Conservation (phyloP, 2,888 invertebrate species). For the Arge pagana region DNA sequence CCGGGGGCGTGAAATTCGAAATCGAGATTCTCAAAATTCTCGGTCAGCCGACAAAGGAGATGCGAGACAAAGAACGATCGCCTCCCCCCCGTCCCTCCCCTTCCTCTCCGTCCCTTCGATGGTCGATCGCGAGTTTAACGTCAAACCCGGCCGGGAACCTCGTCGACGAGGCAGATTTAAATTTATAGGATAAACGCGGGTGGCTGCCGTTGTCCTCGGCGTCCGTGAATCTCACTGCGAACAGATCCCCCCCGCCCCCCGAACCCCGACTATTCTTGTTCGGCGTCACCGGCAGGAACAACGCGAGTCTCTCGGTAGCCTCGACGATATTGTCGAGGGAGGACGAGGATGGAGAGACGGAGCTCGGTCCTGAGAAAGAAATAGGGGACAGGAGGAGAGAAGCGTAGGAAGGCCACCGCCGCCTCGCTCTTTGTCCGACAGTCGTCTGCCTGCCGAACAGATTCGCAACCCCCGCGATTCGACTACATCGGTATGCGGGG, state of each 20-base stretch:
- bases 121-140: no score
- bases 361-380: background rate
- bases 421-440: constrained; percentile 5
- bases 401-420: background rate
- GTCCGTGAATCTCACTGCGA: constrained; percentile 1
- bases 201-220: background rate
- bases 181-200: constrained; percentile 11
- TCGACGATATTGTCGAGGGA: no score
- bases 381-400: background rate
- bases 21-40: no score
- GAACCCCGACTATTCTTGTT: constrained; percentile 1
- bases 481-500: no score
- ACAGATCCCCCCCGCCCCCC: background rate
- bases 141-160: background rate
- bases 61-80: no score
- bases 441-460: no score
- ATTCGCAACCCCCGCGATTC: no score
- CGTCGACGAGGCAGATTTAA: constrained; percentile 16
- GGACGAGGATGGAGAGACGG: background rate
- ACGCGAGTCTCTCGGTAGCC: no score
- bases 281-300: background rate
- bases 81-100: no score
- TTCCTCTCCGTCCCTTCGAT: no score
- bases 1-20: no score
- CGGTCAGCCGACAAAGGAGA: no score